Conservation (phyloP, 2,888 invertebrate species). For the Myopa tessellatipennis region DNA sequence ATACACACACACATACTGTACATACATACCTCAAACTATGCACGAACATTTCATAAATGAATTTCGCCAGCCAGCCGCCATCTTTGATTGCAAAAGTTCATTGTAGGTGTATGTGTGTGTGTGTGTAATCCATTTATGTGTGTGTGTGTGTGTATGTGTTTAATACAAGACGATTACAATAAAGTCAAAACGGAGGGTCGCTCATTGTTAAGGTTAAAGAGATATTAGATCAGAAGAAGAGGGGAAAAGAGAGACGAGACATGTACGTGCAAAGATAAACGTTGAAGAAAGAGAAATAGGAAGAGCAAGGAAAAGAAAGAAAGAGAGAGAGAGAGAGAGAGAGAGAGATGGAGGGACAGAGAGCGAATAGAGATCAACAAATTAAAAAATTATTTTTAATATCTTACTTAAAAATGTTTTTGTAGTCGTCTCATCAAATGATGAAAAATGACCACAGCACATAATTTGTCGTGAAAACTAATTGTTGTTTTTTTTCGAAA, state of each 20-base stretch:
- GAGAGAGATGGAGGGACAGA: neutral
- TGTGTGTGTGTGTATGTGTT: neutral
- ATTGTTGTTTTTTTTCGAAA: neutral
- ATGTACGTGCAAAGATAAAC: no score
- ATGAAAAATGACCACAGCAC: neutral
- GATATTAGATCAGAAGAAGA: no score
- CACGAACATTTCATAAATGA: neutral
- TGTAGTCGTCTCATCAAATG: no score
- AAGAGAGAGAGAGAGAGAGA: neutral
- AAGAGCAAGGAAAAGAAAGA: neutral
- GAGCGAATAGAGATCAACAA: neutral
- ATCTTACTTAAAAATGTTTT: neutral
- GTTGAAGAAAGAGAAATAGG: neutral
- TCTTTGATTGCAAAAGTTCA: conserved; percentile 23
- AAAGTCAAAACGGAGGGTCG: neutral
- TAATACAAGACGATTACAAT: conserved; percentile 20
- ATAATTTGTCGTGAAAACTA: neutral
- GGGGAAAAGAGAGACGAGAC: no score
- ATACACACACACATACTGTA: neutral
- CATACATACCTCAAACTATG: neutral
- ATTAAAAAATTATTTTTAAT: neutral
- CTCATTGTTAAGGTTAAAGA: no score
- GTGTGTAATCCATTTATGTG: neutral
- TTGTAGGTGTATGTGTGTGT: neutral
- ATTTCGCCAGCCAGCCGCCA: neutral